A percentile compares a stretch with the other conserved stretches of the same genome.
Conservation (phyloP, 1,140 invertebrate genomes). For the Danaus plexippus region DNA sequence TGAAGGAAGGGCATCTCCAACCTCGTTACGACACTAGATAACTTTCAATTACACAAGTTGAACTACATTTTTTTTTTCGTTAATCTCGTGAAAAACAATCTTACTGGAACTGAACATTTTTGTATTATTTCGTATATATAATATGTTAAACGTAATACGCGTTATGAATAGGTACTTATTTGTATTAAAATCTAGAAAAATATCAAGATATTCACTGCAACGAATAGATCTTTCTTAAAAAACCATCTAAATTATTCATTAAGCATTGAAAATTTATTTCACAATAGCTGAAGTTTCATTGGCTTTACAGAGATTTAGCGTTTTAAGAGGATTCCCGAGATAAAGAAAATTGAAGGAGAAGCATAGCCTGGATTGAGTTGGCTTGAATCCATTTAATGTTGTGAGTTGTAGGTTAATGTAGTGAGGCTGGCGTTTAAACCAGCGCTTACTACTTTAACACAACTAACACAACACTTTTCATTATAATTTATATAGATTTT, state of each 20-base stretch:
- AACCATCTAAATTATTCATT: neutral
- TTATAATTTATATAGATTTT: too few species aligned
- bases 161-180: too few species aligned
- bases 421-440: too few species aligned
- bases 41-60: constrained; percentile 21
- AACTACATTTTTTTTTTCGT: too few species aligned
- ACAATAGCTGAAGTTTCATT: constrained; percentile 11
- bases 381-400: constrained; percentile 21
- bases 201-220: too few species aligned
- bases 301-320: constrained; percentile 13
- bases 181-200: too few species aligned
- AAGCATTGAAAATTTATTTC: constrained; percentile 8
- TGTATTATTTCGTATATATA: neutral
- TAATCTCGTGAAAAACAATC: too few species aligned
- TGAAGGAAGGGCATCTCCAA: constrained; percentile 22
- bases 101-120: neutral
- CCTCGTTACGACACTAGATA: constrained; percentile 23
- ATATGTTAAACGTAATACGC: too few species aligned
- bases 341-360: constrained; percentile 10
- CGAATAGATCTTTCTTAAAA: too few species aligned
- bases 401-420: neutral
- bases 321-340: constrained; percentile 11
- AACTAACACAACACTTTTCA: too few species aligned
- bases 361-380: constrained; percentile 12
- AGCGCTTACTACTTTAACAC: too few species aligned